These are phyloP conservation scores for Pogonocherus hispidulus DNA, from an alignment of 2,888 invertebrate species.

Conservation along the genomic window DNA sequence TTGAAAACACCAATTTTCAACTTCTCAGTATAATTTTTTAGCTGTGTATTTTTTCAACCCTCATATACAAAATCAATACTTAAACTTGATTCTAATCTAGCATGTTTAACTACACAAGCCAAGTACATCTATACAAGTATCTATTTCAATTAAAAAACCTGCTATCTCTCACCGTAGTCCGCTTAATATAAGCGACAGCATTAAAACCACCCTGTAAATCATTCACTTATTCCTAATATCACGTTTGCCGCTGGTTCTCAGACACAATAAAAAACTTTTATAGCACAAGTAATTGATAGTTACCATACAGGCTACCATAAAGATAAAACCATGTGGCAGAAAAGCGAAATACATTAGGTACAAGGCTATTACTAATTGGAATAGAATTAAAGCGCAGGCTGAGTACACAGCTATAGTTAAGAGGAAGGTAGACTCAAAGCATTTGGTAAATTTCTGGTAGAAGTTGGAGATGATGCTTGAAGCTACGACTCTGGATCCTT, in stretches of 20 bases:
- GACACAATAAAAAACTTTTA: conserved; percentile 34
- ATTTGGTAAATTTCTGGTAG: conserved; percentile 37
- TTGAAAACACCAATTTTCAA: too few species aligned
- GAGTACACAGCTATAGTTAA: conserved; percentile 54
- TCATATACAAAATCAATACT: too few species aligned
- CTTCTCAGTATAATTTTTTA: too few species aligned
- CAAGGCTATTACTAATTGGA: conserved; percentile 55
- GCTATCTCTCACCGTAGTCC: too few species aligned
- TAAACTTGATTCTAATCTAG: too few species aligned
- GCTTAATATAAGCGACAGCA: conserved; percentile 19
- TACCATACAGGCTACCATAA: conserved; percentile 54
- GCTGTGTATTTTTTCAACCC: too few species aligned
- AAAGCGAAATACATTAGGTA: conserved; percentile 51
- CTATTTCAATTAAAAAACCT: too few species aligned
- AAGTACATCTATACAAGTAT: too few species aligned
- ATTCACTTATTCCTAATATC: conserved; percentile 15
- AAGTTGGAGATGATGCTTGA: conserved; percentile 33
- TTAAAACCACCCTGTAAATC: not conserved
- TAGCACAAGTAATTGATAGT: conserved; percentile 50
- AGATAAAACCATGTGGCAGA: conserved; percentile 58
- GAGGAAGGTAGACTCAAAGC: conserved; percentile 43
- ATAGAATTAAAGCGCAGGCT: conserved; percentile 49
- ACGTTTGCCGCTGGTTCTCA: conserved; percentile 16
- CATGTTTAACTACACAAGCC: too few species aligned
- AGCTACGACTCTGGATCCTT: not conserved